Evolutionary conservation across 2,888 invertebrate genomes (phyloP).

Genomic region (Agrochola lota): DNA sequence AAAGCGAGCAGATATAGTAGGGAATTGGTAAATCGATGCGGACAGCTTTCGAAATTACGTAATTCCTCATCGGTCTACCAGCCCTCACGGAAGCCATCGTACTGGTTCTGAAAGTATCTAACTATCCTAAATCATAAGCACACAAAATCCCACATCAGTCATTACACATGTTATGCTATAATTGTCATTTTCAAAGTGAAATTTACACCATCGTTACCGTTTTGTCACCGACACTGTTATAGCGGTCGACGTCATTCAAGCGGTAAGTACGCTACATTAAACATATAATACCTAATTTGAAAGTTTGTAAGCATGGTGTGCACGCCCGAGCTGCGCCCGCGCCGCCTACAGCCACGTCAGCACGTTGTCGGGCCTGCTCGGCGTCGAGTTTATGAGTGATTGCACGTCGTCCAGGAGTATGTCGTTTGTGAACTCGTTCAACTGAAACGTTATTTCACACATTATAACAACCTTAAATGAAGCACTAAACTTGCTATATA

Average conservation of each 20-base stretch:
- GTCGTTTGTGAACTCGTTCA: conserved; percentile 96
- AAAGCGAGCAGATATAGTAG: conserved; percentile 70
- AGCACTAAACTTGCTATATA: conserved; percentile 12
- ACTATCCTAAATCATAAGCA: conserved; percentile 73
- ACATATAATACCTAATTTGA: conserved; percentile 76
- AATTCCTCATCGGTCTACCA: conserved; percentile 55
- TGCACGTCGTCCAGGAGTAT: conserved; percentile 97
- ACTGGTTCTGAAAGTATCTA: conserved; percentile 65
- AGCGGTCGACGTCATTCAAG: conserved; percentile 69
- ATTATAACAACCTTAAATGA: conserved; percentile 29
- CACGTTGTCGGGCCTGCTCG: conserved; percentile 96
- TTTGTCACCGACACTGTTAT: conserved; percentile 75
- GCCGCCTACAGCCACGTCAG: conserved; percentile 95
- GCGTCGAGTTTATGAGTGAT: conserved; percentile 96
- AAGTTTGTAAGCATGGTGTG: conserved; percentile 69
- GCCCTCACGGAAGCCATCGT: conserved; percentile 68
- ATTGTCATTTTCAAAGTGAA: conserved; percentile 86
- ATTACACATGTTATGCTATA: conserved; percentile 81
- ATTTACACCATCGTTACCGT: conserved; percentile 84
- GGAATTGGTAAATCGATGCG: conserved; percentile 62
- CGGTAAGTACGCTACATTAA: conserved; percentile 71
- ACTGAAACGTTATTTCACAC: conserved; percentile 86
- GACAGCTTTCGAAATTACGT: conserved; percentile 35
- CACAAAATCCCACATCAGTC: conserved; percentile 74
- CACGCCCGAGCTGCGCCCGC: conserved; percentile 33